Conservation (phyloP, 2,888 invertebrate genomes). For the Melinaea menophilus region DNA sequence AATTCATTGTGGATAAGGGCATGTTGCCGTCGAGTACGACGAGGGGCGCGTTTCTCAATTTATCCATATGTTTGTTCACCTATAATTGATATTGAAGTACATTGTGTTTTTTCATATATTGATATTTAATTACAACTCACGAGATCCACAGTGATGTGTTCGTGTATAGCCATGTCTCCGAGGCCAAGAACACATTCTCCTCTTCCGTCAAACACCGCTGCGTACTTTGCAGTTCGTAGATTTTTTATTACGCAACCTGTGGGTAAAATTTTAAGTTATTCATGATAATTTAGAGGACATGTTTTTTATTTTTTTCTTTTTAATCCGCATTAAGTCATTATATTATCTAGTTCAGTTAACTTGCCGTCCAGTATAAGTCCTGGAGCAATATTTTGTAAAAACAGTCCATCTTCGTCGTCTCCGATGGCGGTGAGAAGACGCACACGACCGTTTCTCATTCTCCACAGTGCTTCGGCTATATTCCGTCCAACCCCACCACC, state of each 20-base stretch:
- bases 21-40: conserved; percentile 93
- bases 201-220: conserved; percentile 82
- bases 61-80: conserved; percentile 78
- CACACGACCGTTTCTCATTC: conserved; percentile 82
- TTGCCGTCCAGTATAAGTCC: conserved; percentile 61
- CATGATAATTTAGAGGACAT: not conserved
- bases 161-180: conserved; percentile 91
- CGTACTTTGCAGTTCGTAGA: conserved; percentile 84
- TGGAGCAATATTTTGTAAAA: conserved; percentile 51
- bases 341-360: not conserved
- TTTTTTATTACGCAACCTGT: conserved; percentile 56
- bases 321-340: not conserved
- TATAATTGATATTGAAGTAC: conserved; percentile 40
- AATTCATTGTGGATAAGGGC: conserved; percentile 81
- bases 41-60: conserved; percentile 81
- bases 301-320: not conserved
- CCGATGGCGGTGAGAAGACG: conserved; percentile 88
- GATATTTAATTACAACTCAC: conserved; percentile 57
- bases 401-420: conserved; percentile 77
- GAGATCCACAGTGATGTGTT: conserved; percentile 80
- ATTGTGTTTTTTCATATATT: conserved; percentile 8
- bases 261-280: conserved; percentile 13
- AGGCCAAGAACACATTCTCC: conserved; percentile 90
- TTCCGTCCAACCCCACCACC: conserved; percentile 96
- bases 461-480: conserved; percentile 89